phyloP scores from a whole-genome alignment of 2,888 invertebrate species.

The Eupelmus urozonus region DNA sequence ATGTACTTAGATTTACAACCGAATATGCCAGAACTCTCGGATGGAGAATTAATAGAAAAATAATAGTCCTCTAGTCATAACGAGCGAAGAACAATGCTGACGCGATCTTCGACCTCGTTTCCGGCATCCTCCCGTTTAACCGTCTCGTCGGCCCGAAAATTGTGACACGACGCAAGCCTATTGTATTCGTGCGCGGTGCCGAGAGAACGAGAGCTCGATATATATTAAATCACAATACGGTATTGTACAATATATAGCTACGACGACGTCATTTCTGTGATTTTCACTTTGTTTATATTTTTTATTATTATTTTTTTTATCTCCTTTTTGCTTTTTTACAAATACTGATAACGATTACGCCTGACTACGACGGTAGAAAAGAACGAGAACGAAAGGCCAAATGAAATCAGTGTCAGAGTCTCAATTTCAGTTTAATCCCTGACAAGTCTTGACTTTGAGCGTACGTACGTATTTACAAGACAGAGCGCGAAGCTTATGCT shows the following conservation, averaged over 20 bases:
- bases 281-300: too few species aligned
- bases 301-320: neutral
- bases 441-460: conserved; percentile 40
- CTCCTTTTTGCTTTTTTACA: too few species aligned
- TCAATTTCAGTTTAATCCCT: conserved; percentile 20
- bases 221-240: conserved; percentile 1
- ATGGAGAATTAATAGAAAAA: conserved; percentile 17
- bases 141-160: too few species aligned
- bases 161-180: too few species aligned
- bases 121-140: too few species aligned
- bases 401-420: conserved; percentile 6
- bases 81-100: neutral
- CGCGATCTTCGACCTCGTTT: neutral
- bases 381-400: conserved; percentile 7
- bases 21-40: neutral
- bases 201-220: neutral
- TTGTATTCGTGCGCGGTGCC: too few species aligned
- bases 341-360: conserved; percentile 29
- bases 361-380: conserved; percentile 17
- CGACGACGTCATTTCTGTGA: too few species aligned
- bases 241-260: conserved; percentile 8
- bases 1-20: neutral
- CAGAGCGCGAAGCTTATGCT: neutral
- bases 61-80: conserved; percentile 1
- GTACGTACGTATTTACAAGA: conserved; percentile 51